These are phyloP conservation scores for Hemicentrotus pulcherrimus DNA, from an alignment of 35 echinoderm and acorn worm species.

Conservation along the genomic window DNA sequence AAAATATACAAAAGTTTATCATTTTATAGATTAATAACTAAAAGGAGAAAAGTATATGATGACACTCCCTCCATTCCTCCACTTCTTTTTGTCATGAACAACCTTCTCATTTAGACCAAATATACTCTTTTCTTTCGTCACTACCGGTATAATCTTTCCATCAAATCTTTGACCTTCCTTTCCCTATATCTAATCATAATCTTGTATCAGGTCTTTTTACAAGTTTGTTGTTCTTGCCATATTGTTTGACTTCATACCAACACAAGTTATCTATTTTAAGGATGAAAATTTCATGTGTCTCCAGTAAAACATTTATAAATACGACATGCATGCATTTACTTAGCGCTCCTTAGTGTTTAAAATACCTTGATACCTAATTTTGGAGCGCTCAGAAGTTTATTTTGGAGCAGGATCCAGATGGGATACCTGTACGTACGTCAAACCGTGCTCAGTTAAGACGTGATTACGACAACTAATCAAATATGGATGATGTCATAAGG, in stretches of 20 bases:
- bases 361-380: neutral
- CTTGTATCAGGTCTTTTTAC: no score
- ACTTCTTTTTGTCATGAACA: no score
- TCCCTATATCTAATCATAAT: no score
- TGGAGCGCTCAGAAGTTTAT: neutral
- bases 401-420: neutral
- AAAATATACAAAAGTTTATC: no score
- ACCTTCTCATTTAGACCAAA: no score
- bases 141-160: no score
- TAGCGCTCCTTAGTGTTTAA: neutral
- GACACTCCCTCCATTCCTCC: no score
- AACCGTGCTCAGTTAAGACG: neutral
- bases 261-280: neutral
- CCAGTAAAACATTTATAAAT: neutral
- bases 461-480: neutral
- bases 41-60: no score
- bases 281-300: neutral
- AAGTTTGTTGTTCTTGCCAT: no score
- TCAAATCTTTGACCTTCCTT: no score
- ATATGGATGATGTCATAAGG: neutral
- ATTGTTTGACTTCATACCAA: neutral
- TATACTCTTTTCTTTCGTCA: no score
- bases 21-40: no score
- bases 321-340: neutral
- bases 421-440: neutral